Evolutionary conservation across 2,888 invertebrate genomes (phyloP), one percentile per base, ranked within the genome.

Genomic region (Eustalomyia histrio): DNA sequence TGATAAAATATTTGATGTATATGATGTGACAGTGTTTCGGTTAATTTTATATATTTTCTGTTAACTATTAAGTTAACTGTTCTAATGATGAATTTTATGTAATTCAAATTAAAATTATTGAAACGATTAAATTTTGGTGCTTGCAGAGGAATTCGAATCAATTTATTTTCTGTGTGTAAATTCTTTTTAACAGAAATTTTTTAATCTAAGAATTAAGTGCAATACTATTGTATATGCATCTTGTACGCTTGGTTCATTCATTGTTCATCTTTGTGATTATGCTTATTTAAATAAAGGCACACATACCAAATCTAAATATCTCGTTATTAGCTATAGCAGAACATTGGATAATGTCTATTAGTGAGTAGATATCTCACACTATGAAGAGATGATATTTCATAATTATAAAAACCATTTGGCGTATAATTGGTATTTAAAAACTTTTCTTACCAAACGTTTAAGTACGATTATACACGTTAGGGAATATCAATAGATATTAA

Each of bases 291-390:
- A 50, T 47, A n/a, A 2, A 63, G 47, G 18, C 29, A 65, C 35
- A 39, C 63, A 50, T 18, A 35, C 39, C 52, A 71, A 72, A 76
- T 87, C 87, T 87, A 86, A 87, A 88, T 87, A 87, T 85, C 87
- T 85, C 86, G 86, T 87, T 87, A 87, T 87, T 86, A 87, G 86
- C 86, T 85, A 84, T 85, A 85, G 85, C 87, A 87, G 88, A 88
- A 88, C 87, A 88, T 87, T 83, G 87, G 89, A 88, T 88, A 87
- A 87, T 83, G 84, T 67, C 74, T 71, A 81, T 81, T 81, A 81
- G 74, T 64, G 73, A 69, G 50, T 29, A 7, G 69, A 55, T 61
- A 73, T 60, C 52, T 60, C 63, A 67, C 76, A 63, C 72, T 76
- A 67, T 35, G 57, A 76, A 52, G 39, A 63, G 33, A 84, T 85